phyloP scores from a whole-genome alignment of 1,140 invertebrate genomes.

The Oryzaephilus surinamensis region DNA sequence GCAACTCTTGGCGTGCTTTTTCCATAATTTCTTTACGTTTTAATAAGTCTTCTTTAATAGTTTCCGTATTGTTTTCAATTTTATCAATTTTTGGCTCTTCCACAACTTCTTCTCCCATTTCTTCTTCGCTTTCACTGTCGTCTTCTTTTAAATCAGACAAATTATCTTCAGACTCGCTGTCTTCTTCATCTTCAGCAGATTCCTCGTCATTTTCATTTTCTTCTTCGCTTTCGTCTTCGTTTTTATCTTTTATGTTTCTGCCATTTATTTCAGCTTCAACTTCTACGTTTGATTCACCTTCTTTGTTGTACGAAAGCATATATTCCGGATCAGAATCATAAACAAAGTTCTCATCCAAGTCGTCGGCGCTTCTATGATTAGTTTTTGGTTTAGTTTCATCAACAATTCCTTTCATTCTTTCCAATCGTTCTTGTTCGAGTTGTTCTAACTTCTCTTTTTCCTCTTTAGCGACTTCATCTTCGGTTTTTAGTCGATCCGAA shows the following conservation, averaged over 20 bases:
- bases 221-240: slow-evolving; percentile 22
- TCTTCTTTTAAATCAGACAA: slow-evolving; percentile 30
- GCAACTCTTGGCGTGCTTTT: slow-evolving; percentile 52
- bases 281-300: slow-evolving; percentile 34
- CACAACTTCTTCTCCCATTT: slow-evolving; percentile 26
- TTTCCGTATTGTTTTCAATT: slow-evolving; percentile 17
- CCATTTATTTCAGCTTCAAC: slow-evolving; percentile 24
- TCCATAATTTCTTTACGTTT: slow-evolving; percentile 45
- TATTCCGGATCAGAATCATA: slow-evolving; percentile 41
- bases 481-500: slow-evolving; percentile 68
- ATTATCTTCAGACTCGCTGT: slow-evolving; percentile 32
- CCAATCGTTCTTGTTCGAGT: slow-evolving; percentile 62
- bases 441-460: slow-evolving; percentile 69
- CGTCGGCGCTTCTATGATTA: slow-evolving; percentile 58
- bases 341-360: slow-evolving; percentile 61
- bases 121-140: slow-evolving; percentile 32
- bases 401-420: slow-evolving; percentile 59
- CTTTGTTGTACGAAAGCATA: slow-evolving; percentile 39
- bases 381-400: slow-evolving; percentile 27
- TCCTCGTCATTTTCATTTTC: slow-evolving; percentile 24
- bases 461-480: slow-evolving; percentile 71
- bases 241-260: slow-evolving; percentile 21
- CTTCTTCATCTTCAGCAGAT: slow-evolving; percentile 26
- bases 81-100: slow-evolving; percentile 14
- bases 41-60: slow-evolving; percentile 31